Conservation (phyloP, 2,888 invertebrate genomes). For the Drosophila emarginata region DNA sequence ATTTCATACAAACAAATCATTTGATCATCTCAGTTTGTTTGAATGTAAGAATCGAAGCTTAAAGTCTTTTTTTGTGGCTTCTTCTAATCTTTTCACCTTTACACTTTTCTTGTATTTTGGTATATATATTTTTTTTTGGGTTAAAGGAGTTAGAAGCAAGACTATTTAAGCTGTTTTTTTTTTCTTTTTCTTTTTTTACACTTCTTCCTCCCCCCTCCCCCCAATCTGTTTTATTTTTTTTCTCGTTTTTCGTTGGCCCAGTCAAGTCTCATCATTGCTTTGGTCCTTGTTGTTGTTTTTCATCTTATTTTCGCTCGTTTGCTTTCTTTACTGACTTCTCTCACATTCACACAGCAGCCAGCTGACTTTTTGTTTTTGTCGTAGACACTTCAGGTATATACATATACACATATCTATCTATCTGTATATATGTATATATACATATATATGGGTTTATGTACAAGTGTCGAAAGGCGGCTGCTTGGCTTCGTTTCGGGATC, state of each 20-base stretch:
- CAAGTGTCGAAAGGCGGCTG: constrained; percentile 37
- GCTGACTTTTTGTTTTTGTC: constrained; percentile 56
- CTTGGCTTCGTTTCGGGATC: constrained; percentile 18
- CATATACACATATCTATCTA: neutral
- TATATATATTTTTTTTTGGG: neutral
- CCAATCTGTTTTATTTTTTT: constrained; percentile 11
- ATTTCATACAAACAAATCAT: neutral
- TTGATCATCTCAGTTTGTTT: neutral
- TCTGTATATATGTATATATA: constrained; percentile 1
- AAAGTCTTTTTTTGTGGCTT: neutral
- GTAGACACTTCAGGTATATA: constrained; percentile 40
- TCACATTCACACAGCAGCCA: constrained; percentile 45
- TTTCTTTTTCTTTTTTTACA: neutral
- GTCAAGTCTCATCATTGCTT: constrained; percentile 44
- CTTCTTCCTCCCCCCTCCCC: neutral
- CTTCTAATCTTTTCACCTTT: constrained; percentile 9
- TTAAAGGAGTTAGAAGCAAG: neutral
- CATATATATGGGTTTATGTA: constrained; percentile 12
- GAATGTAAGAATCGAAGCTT: neutral
- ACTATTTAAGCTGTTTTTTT: constrained; percentile 15
- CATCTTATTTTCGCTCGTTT: constrained; percentile 9
- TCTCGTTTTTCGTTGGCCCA: constrained; percentile 44
- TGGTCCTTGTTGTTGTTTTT: constrained; percentile 15
- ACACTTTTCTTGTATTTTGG: neutral
- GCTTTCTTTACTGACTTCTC: constrained; percentile 35